Evolutionary conservation across 1,140 invertebrate species (phyloP), one percentile per base, ranked within the genome.

Genomic region (Pomacea maculata): DNA sequence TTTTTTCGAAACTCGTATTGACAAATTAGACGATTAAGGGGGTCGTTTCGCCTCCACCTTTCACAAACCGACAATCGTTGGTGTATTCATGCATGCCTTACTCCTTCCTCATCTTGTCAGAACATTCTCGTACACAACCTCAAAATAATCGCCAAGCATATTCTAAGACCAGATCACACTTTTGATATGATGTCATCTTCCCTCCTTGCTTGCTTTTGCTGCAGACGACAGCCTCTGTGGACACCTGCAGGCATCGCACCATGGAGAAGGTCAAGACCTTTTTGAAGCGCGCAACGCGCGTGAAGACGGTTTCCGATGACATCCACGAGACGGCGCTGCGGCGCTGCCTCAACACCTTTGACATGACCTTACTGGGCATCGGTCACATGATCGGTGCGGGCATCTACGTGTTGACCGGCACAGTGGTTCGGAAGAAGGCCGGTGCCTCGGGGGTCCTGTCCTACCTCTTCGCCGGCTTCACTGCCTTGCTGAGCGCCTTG

Each of bases 361-460:
- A 98, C 89, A 85, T 90, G 57, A 88, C 87, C 14, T 92, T 98
- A 67, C 96, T 92, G 95, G 96, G 97, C 75, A 95, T 98, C 57
- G 97, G 97, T 11, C 96, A 97, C 89, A 98, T 97, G 10, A 95
- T 97, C 9, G 97, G 97, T 17, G 96, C 97, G 80, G 97, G 97
- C 14, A 88, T 91, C 34, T 91, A 90, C 78, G 90, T 91, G 6
- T 78, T 90, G 7, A 89, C 90, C 17, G 96, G 97, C 68, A 95
- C 96, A 0, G 96, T 98, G 4, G 96, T 97, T 6, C 94, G 94
- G 79, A 94, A 96, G 78, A 94, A 95, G 83, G 96, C 97, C 0
- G 97, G 97, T 52, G 96, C 97, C 5, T 96, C 95, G 17, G 96
- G 97, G 6, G 84, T 89, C 29, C 78, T 90, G 11, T 97, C 96